Conservation (phyloP, 2,797 vertebrate species). For the Enteromius treurensis region DNA sequence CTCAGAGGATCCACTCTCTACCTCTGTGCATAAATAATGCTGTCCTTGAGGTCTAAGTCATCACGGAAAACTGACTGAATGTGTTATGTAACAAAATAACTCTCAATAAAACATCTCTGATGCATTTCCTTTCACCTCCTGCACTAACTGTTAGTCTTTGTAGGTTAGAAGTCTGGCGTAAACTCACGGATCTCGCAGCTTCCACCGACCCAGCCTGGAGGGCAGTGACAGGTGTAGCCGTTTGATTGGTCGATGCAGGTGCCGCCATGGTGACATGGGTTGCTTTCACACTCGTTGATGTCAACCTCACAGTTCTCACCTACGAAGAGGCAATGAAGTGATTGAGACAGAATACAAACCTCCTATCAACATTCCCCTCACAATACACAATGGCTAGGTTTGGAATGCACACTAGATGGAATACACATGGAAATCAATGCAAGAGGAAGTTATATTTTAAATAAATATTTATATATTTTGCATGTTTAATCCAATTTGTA, state of each 20-base stretch:
- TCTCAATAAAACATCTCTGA: background rate
- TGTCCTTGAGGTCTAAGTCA: conserved; percentile 31
- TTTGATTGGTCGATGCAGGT: conserved; percentile 94
- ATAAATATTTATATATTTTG: background rate
- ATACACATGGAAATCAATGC: background rate
- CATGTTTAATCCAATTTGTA: background rate
- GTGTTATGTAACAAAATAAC: background rate
- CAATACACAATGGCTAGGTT: background rate
- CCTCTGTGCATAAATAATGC: background rate
- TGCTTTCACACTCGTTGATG: conserved; percentile 93
- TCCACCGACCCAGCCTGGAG: conserved; percentile 92
- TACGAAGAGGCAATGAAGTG: conserved; percentile 49
- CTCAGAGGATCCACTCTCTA: background rate
- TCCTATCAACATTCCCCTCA: background rate
- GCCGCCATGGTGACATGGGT: conserved; percentile 91
- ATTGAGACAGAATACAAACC: background rate
- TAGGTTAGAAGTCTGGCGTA: background rate
- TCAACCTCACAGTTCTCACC: conserved; percentile 92
- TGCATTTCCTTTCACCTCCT: background rate
- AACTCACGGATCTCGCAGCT: conserved; percentile 98
- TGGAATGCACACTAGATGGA: background rate
- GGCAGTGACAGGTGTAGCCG: conserved; percentile 92
- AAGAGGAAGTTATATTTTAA: background rate
- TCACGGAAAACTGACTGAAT: conserved; percentile 15
- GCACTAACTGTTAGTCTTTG: background rate